Evolutionary conservation across 2,888 invertebrate species (phyloP).

Genomic region (Mechanitis messenoides): DNA sequence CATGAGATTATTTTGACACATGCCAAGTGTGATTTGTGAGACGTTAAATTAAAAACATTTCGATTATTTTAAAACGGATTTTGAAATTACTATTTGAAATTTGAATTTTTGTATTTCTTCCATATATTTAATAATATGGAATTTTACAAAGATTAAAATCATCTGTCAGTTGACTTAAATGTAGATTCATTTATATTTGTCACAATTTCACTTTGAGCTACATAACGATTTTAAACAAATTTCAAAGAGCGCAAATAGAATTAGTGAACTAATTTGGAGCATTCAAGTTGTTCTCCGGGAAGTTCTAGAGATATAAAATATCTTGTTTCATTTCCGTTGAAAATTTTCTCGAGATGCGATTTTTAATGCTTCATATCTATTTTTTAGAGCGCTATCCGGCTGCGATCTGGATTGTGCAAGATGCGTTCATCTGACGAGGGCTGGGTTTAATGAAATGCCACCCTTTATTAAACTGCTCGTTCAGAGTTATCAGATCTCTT

Average conservation of each 20-base stretch:
- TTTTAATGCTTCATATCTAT: constrained; percentile 32
- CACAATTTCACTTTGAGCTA: constrained; percentile 26
- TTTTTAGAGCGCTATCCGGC: constrained; percentile 33
- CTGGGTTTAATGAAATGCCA: constrained; percentile 36
- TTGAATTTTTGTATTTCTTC: no score
- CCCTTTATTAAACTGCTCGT: constrained; percentile 26
- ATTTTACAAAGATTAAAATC: no score
- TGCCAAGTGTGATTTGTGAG: constrained; percentile 35
- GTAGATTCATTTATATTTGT: constrained; percentile 12
- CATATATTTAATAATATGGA: no score
- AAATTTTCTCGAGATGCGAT: constrained; percentile 21
- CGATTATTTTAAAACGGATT: constrained; percentile 11
- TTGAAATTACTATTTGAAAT: background rate
- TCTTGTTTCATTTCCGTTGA: constrained; percentile 31
- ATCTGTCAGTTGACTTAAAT: background rate
- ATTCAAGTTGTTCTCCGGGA: constrained; percentile 32
- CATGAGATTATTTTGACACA: constrained; percentile 56
- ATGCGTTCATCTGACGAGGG: constrained; percentile 35
- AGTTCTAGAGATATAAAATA: constrained; percentile 33
- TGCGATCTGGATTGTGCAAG: constrained; percentile 36
- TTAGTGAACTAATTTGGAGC: constrained; percentile 35
- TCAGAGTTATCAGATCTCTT: constrained; percentile 13
- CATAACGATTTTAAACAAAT: constrained; percentile 33
- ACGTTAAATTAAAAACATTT: constrained; percentile 13
- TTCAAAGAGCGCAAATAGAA: constrained; percentile 33